A percentile compares a stretch with the other conserved stretches of the same genome.
Conservation (phyloP, 2,113 vertebrate genomes). For the Festucalex cinctus region DNA sequence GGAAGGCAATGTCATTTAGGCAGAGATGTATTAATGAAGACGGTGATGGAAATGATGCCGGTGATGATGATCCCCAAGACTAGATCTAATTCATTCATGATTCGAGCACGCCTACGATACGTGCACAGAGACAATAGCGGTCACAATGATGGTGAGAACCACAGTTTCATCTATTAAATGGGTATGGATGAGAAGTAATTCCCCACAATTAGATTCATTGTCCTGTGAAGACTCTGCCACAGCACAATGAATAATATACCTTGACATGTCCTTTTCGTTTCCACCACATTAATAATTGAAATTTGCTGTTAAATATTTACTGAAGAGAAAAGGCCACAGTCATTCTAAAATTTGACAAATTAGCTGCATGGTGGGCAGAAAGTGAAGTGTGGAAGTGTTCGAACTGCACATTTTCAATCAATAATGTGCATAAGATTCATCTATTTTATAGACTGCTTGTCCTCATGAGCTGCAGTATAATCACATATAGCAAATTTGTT, state of each 20-base stretch:
- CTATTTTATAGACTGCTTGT: no score
- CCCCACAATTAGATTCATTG: conserved; percentile 6
- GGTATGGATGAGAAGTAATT: not conserved
- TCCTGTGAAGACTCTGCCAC: conserved; percentile 36
- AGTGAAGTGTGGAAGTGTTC: no score
- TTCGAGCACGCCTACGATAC: not conserved
- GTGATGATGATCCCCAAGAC: not conserved
- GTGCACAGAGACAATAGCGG: not conserved
- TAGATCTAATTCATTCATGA: not conserved
- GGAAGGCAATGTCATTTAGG: not conserved
- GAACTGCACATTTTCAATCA: no score
- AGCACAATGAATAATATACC: conserved; percentile 58
- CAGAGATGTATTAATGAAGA: not conserved
- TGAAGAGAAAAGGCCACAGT: not conserved
- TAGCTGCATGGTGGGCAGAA: not conserved
- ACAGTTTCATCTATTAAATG: not conserved
- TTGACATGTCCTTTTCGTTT: conserved; percentile 70
- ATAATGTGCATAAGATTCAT: no score
- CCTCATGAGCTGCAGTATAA: no score
- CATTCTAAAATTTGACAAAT: not conserved
- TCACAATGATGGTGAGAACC: not conserved
- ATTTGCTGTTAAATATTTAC: not conserved
- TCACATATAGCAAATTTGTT: no score
- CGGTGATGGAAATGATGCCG: not conserved
- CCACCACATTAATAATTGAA: conserved; percentile 68